Conservation (phyloP, 2,797 vertebrate species). For the Muraenolepis orangiensis region DNA sequence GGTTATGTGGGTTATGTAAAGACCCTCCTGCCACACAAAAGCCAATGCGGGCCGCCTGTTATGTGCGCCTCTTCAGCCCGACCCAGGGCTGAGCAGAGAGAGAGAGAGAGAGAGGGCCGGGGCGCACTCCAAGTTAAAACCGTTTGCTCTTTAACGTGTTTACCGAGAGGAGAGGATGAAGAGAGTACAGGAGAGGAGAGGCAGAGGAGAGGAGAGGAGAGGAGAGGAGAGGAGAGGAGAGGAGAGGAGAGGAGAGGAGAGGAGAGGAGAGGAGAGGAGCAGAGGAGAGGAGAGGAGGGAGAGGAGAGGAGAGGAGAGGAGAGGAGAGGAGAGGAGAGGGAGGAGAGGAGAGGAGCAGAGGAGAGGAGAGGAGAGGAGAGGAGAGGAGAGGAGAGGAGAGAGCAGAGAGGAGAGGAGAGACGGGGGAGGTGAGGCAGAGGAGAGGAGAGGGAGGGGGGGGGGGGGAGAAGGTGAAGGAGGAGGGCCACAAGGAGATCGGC, state of each 20-base stretch:
- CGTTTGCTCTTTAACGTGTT: slow-evolving; percentile 70
- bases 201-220: slow-evolving; percentile 23
- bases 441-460: slow-evolving; percentile 11
- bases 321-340: too few relatives aligned
- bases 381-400: slow-evolving; percentile 15
- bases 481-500: not conserved
- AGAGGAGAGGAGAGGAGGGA: not conserved
- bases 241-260: slow-evolving; percentile 15
- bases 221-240: too few relatives aligned
- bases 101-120: too few relatives aligned
- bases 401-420: not conserved
- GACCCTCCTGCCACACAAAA: slow-evolving; percentile 79
- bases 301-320: slow-evolving; percentile 19
- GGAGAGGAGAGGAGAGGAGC: not conserved
- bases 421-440: slow-evolving; percentile 16
- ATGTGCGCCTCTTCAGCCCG: slow-evolving; percentile 74
- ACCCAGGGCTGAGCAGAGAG: slow-evolving; percentile 69
- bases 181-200: too few relatives aligned
- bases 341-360: slow-evolving; percentile 17
- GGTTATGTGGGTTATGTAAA: slow-evolving; percentile 83
- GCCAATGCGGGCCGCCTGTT: slow-evolving; percentile 73
- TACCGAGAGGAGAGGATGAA: slow-evolving; percentile 62
- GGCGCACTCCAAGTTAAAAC: slow-evolving; percentile 74
- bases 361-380: slow-evolving; percentile 13
- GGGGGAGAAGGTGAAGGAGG: too few relatives aligned